Conservation (phyloP, 2,797 vertebrate genomes). For the Distichodus sexfasciatus region DNA sequence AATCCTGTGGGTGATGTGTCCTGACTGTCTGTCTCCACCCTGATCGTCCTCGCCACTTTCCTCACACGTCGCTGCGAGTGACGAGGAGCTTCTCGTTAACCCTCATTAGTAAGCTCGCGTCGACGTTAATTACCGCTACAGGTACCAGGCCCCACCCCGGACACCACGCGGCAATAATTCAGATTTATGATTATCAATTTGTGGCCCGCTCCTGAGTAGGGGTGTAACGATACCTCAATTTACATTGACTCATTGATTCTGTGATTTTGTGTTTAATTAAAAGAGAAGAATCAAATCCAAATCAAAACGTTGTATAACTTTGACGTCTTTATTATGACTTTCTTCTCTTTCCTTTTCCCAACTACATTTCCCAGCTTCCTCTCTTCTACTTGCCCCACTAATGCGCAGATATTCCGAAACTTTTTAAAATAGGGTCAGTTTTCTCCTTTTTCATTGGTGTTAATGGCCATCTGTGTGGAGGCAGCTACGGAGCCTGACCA, state of each 20-base stretch:
- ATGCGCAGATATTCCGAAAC: not conserved
- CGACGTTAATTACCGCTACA: constrained; percentile 57
- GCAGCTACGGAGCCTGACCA: not conserved
- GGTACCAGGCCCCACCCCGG: constrained; percentile 21
- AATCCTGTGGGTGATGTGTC: constrained; percentile 43
- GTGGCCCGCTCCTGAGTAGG: not conserved
- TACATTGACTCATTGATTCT: not conserved
- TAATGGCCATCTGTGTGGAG: constrained; percentile 15
- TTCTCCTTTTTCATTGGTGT: constrained; percentile 1
- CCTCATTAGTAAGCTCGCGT: constrained; percentile 56
- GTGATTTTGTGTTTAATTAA: too few relatives aligned
- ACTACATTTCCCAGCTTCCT: too few relatives aligned
- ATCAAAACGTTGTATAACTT: too few relatives aligned
- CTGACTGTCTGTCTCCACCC: not conserved
- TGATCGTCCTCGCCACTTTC: constrained; percentile 37
- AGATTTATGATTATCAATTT: not conserved
- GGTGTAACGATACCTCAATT: not conserved
- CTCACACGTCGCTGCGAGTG: constrained; percentile 36
- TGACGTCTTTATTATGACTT: too few relatives aligned
- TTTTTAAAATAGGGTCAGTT: not conserved
- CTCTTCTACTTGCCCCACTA: too few relatives aligned
- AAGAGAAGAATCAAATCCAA: too few relatives aligned
- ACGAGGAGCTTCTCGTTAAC: constrained; percentile 57
- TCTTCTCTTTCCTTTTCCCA: not conserved
- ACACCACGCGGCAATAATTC: not conserved